Percentiles rank a stretch among this genome's conserved stretches.
phyloP scores from a whole-genome alignment of 2,113 vertebrate species.

The Myiagra hebetior region DNA sequence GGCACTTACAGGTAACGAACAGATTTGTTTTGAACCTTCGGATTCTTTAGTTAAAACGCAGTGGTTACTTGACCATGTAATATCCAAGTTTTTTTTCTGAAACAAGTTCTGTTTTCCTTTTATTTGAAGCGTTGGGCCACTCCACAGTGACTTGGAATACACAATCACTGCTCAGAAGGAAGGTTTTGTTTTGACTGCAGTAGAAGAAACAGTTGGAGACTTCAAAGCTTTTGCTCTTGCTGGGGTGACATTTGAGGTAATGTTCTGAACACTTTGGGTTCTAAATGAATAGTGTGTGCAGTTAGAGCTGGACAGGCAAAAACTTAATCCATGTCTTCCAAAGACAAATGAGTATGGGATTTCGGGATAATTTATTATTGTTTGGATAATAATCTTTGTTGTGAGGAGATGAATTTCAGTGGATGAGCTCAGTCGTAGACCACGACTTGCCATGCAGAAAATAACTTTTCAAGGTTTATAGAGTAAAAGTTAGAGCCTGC shows the following conservation, averaged over 20 bases:
- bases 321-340: background rate
- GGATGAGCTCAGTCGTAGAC: background rate
- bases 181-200: constrained; percentile 89
- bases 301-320: background rate
- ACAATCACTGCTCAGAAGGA: constrained; percentile 89
- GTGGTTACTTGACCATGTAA: background rate
- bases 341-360: background rate
- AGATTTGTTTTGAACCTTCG: background rate
- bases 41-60: background rate
- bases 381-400: background rate
- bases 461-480: background rate
- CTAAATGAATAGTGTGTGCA: background rate
- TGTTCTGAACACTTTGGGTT: background rate
- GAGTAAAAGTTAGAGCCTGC: background rate
- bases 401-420: background rate
- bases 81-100: background rate
- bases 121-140: constrained; percentile 85
- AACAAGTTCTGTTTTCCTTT: background rate
- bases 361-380: background rate
- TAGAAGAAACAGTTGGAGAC: constrained; percentile 86
- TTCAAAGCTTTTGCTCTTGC: constrained; percentile 98
- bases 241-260: constrained; percentile 95
- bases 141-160: constrained; percentile 92
- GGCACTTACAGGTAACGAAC: constrained; percentile 88
- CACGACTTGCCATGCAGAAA: background rate